Evolutionary conservation across 2,888 invertebrate species (phyloP).

Genomic region (Blastobasis lacticolella): DNA sequence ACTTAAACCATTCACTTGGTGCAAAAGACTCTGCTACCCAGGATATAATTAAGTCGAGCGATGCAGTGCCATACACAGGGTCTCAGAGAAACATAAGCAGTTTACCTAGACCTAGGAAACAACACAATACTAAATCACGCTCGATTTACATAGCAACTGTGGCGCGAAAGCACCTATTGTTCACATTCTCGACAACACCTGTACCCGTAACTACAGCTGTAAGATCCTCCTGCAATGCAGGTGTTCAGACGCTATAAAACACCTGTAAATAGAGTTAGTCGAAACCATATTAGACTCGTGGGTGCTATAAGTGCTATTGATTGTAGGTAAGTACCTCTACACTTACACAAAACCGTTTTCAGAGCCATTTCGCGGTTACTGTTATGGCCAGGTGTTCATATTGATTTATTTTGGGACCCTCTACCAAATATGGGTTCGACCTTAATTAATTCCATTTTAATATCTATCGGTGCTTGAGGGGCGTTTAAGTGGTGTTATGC

Average conservation of each 20-base stretch:
- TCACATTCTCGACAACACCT: not conserved
- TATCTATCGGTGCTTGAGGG: not conserved
- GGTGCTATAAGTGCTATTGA: not conserved
- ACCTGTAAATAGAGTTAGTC: conserved; percentile 2
- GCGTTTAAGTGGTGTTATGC: too few species aligned
- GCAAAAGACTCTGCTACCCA: too few species aligned
- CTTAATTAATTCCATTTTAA: conserved; percentile 4
- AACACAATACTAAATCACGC: too few species aligned
- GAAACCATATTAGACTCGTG: conserved; percentile 2
- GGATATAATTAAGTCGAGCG: too few species aligned
- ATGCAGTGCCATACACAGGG: too few species aligned
- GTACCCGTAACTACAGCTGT: not conserved
- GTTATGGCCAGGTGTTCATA: conserved; percentile 2
- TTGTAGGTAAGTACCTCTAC: not conserved
- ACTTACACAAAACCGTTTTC: conserved; percentile 1
- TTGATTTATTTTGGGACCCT: conserved; percentile 10
- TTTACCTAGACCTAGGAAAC: too few species aligned
- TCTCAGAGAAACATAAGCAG: too few species aligned
- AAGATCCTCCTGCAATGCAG: conserved; percentile 5
- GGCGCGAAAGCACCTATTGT: not conserved
- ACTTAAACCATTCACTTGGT: too few species aligned
- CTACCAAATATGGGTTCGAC: conserved; percentile 5
- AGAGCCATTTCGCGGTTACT: conserved; percentile 12
- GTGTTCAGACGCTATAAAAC: conserved; percentile 1
- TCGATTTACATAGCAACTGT: not conserved